phyloP scores from a whole-genome alignment of 2,797 vertebrate genomes.

The Semaprochilodus insignis region DNA sequence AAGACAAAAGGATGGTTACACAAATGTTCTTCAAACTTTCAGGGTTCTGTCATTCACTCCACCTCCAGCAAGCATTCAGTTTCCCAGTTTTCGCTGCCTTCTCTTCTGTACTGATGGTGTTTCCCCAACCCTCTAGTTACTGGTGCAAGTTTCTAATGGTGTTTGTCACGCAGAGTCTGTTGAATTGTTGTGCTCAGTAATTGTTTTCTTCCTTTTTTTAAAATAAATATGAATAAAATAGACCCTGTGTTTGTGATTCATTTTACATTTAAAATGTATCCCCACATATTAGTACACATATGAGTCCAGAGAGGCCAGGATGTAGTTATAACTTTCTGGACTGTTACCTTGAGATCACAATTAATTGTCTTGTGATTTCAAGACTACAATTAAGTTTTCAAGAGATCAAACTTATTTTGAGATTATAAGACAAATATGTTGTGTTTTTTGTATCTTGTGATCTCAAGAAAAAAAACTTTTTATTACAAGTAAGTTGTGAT shows the following conservation, averaged over 20 bases:
- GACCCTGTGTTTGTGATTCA: background rate
- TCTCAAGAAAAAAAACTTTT: too few relatives aligned
- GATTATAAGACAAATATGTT: too few relatives aligned
- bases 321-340: too few relatives aligned
- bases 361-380: too few relatives aligned
- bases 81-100: slow-evolving; percentile 38
- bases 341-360: too few relatives aligned
- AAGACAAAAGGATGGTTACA: slow-evolving; percentile 72
- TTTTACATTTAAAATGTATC: background rate
- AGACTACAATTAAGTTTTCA: too few relatives aligned
- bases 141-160: slow-evolving; percentile 21
- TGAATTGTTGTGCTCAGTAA: slow-evolving; percentile 64
- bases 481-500: too few relatives aligned
- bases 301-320: too few relatives aligned
- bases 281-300: background rate
- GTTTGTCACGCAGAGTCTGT: slow-evolving; percentile 52
- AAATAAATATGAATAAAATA: slow-evolving; percentile 71
- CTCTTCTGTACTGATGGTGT: slow-evolving; percentile 67
- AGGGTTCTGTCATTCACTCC: slow-evolving; percentile 38
- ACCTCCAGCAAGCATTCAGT: background rate
- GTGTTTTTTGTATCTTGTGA: too few relatives aligned
- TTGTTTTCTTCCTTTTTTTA: slow-evolving; percentile 57
- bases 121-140: slow-evolving; percentile 44
- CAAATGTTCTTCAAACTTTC: slow-evolving; percentile 52
- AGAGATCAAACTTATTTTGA: too few relatives aligned